phyloP scores from a whole-genome alignment of 2,888 invertebrate species.

The Altica lythri region DNA sequence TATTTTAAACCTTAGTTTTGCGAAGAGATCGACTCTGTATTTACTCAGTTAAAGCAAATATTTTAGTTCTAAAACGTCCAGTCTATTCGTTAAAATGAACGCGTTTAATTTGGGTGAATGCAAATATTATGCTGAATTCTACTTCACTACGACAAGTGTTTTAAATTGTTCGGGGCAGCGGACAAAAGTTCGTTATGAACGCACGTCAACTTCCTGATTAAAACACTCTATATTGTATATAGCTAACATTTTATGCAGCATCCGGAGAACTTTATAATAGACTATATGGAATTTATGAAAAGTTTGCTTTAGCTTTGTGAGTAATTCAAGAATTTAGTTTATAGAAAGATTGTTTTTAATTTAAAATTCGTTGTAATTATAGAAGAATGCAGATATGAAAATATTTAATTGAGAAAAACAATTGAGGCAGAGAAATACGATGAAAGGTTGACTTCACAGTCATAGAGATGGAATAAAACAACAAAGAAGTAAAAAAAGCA shows the following conservation, averaged over 20 bases:
- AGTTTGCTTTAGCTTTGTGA: too few relatives aligned
- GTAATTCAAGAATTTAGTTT: too few relatives aligned
- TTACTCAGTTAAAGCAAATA: neutral
- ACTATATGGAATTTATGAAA: too few relatives aligned
- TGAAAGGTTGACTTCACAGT: too few relatives aligned
- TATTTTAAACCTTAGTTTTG: neutral
- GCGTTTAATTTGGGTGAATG: conserved; percentile 10
- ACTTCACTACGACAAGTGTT: conserved; percentile 3
- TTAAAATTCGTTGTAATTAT: too few relatives aligned
- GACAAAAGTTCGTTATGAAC: conserved; percentile 12
- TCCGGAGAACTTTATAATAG: neutral
- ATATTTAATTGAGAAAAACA: too few relatives aligned
- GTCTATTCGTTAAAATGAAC: conserved; percentile 4
- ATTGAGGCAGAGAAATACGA: too few relatives aligned
- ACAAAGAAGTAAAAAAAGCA: too few relatives aligned
- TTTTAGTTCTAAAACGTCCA: neutral
- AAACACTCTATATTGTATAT: conserved; percentile 2
- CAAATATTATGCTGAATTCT: conserved; percentile 10
- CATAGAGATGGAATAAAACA: too few relatives aligned
- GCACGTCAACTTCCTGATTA: conserved; percentile 5
- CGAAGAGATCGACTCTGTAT: neutral
- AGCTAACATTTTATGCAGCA: neutral
- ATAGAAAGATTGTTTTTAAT: too few relatives aligned
- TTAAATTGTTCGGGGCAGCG: conserved; percentile 7
- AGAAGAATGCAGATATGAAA: too few relatives aligned